Evolutionary conservation across 2,797 vertebrate genomes (phyloP).

Genomic region (Emydoidea blandingii): DNA sequence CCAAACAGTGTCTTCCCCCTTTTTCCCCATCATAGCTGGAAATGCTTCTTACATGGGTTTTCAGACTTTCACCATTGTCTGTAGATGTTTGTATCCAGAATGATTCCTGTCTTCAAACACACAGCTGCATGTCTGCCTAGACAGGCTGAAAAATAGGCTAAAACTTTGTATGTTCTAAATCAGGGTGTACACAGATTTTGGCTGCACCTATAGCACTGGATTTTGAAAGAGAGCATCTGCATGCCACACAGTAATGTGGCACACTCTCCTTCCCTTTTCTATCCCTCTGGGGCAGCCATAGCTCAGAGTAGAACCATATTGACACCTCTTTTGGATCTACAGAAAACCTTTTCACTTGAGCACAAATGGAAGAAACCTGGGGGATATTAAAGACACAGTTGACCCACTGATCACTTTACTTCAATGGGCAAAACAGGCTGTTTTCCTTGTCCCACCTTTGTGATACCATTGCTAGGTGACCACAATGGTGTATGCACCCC

Average conservation of each 20-base stretch:
- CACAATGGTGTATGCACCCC: too few species aligned
- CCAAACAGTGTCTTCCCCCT: neutral
- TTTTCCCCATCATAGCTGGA: neutral
- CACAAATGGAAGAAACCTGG: conserved; percentile 42
- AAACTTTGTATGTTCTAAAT: neutral
- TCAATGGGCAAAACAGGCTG: conserved; percentile 46
- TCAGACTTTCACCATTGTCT: neutral
- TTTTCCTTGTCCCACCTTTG: conserved; percentile 70
- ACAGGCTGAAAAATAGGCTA: neutral
- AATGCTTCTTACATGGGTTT: neutral
- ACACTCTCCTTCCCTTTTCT: neutral
- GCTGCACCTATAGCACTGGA: neutral
- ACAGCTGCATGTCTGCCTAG: neutral
- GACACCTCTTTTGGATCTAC: neutral
- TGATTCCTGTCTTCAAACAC: fast-evolving
- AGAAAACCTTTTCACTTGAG: conserved; percentile 43
- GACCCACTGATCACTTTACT: conserved; percentile 43
- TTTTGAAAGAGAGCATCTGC: neutral
- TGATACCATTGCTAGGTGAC: conserved; percentile 69
- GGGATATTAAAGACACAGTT: conserved; percentile 54
- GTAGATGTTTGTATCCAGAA: neutral
- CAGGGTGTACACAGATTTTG: neutral
- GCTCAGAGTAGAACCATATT: neutral
- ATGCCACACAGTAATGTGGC: neutral
- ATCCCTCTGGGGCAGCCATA: conserved; percentile 15